These are phyloP conservation scores for Benitochromis conjunctus DNA, from an alignment of 2,113 vertebrate species.

Conservation along the genomic window DNA sequence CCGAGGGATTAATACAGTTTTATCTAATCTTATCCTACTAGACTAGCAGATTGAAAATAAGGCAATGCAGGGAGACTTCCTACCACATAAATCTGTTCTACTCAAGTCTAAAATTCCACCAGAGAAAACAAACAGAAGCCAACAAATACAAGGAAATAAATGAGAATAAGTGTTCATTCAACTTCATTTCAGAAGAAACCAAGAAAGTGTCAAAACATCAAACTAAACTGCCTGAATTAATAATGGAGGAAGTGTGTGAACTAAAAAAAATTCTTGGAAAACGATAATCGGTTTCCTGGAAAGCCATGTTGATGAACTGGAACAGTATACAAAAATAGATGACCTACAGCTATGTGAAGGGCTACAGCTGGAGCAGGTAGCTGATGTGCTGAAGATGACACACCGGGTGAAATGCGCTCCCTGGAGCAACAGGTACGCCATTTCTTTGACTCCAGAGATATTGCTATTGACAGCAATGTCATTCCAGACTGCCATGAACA, in stretches of 20 bases:
- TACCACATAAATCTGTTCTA: background rate
- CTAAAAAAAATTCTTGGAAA: background rate
- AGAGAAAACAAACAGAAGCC: background rate
- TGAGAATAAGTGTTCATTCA: background rate
- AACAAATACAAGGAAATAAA: background rate
- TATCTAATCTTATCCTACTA: too few species aligned
- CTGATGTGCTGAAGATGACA: background rate
- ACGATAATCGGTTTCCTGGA: background rate
- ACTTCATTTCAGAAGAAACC: background rate
- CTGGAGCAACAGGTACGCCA: background rate
- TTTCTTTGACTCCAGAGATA: background rate
- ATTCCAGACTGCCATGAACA: background rate
- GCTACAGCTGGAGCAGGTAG: background rate
- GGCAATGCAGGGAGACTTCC: background rate
- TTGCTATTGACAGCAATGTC: background rate
- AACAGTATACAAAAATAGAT: background rate
- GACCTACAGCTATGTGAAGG: background rate
- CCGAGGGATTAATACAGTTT: too few species aligned
- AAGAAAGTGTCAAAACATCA: background rate
- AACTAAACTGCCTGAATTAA: background rate
- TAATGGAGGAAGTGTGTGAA: background rate
- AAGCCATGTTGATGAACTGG: background rate
- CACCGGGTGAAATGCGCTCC: rapidly evolving
- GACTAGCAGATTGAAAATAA: background rate
- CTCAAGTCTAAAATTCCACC: background rate